Percentiles rank a stretch among this genome's conserved stretches.
These are phyloP conservation scores for Dreissena polymorpha DNA, from an alignment of 1,140 invertebrate genomes.

Conservation along the genomic window DNA sequence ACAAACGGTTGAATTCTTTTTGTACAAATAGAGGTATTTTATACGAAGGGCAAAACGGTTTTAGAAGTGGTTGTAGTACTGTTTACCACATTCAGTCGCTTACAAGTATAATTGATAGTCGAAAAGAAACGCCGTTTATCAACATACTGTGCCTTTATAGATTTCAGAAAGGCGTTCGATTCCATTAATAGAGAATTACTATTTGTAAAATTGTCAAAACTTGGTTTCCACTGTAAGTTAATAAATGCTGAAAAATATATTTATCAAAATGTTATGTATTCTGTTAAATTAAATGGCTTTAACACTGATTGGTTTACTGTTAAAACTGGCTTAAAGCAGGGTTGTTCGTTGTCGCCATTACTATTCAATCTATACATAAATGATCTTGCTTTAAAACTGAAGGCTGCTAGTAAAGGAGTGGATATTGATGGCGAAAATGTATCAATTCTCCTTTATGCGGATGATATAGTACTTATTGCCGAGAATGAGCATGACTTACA, in stretches of 20 bases:
- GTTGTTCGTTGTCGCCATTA: slow-evolving; percentile 44
- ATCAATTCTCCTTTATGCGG: slow-evolving; percentile 45
- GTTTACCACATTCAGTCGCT: no score
- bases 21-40: no score
- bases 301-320: slow-evolving; percentile 26
- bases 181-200: slow-evolving; percentile 29
- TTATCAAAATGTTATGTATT: slow-evolving; percentile 33
- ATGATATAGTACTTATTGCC: slow-evolving; percentile 50
- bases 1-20: no score
- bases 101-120: no score
- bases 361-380: slow-evolving; percentile 53
- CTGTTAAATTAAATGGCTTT: slow-evolving; percentile 31
- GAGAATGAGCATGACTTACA: slow-evolving; percentile 24
- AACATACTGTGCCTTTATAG: slow-evolving; percentile 50
- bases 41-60: no score
- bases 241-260: slow-evolving; percentile 32
- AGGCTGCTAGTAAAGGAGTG: neutral
- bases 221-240: slow-evolving; percentile 37
- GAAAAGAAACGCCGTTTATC: no score
- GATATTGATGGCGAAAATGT: slow-evolving; percentile 40
- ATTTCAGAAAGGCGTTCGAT: slow-evolving; percentile 50
- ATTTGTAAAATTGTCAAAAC: slow-evolving; percentile 20
- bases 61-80: no score
- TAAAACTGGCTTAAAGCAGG: slow-evolving; percentile 42
- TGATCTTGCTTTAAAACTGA: slow-evolving; percentile 32